phyloP scores from a whole-genome alignment of 2,888 invertebrate species.

The Philereme vetulata region DNA sequence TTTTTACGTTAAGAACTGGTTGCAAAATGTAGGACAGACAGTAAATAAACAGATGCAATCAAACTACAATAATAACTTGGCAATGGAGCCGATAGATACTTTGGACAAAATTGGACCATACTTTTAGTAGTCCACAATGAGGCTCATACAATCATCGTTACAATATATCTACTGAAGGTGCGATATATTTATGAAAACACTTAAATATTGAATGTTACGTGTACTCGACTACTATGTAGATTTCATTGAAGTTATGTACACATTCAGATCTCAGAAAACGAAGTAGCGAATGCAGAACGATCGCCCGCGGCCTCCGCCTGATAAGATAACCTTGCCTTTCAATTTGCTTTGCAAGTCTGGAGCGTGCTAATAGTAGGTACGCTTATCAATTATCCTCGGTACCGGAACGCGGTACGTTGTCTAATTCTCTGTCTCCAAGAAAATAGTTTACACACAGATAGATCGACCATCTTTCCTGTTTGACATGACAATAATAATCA shows the following conservation, averaged over 20 bases:
- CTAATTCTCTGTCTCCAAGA: not conserved
- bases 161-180: too few relatives aligned
- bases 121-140: not conserved
- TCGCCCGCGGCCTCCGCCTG: conserved; percentile 65
- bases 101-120: too few relatives aligned
- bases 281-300: conserved; percentile 37
- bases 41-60: too few relatives aligned
- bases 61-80: too few relatives aligned
- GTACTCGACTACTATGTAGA: not conserved
- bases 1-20: too few relatives aligned
- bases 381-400: conserved; percentile 54
- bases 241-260: conserved; percentile 3
- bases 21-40: too few relatives aligned
- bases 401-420: conserved; percentile 2
- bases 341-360: conserved; percentile 68
- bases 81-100: too few relatives aligned
- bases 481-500: too few relatives aligned
- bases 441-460: too few relatives aligned
- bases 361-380: conserved; percentile 53
- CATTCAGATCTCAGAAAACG: conserved; percentile 8
- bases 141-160: not conserved
- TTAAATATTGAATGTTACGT: not conserved
- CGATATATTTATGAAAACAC: too few relatives aligned
- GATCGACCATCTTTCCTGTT: too few relatives aligned
- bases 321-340: conserved; percentile 83